Conservation (phyloP, 1,140 invertebrate genomes). For the Brachionus plicatilis region DNA sequence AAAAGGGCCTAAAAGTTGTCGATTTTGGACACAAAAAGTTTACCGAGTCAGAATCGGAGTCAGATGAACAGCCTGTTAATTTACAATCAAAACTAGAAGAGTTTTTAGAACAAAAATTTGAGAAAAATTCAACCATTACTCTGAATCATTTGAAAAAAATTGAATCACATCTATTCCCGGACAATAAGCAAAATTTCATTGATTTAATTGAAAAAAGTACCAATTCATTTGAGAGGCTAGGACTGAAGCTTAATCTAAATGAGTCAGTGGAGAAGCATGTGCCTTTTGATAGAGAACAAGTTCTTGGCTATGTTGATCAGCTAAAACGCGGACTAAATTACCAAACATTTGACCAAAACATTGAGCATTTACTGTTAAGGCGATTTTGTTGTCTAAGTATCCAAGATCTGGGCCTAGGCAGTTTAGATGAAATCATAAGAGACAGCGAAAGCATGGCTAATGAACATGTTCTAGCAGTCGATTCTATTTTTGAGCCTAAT, state of each 20-base stretch:
- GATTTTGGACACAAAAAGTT: slow-evolving; percentile 1
- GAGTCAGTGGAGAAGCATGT: background rate
- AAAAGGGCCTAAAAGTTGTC: background rate
- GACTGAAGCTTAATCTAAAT: background rate
- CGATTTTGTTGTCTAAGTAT: background rate
- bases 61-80: background rate
- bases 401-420: background rate
- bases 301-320: background rate
- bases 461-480: background rate
- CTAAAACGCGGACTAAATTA: background rate
- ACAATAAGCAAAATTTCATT: background rate
- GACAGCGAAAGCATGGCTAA: background rate
- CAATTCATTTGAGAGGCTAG: background rate
- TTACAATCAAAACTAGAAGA: background rate
- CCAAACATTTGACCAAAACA: background rate
- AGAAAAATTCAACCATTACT: background rate
- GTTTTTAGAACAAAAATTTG: background rate
- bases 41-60: background rate
- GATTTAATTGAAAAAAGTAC: background rate
- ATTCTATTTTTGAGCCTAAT: background rate
- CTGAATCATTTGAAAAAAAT: background rate
- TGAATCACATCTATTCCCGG: background rate
- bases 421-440: background rate
- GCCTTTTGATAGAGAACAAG: background rate
- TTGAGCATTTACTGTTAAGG: background rate